These are phyloP conservation scores for Sepiola atlantica DNA, from an alignment of 2,888 invertebrate genomes.

Conservation along the genomic window DNA sequence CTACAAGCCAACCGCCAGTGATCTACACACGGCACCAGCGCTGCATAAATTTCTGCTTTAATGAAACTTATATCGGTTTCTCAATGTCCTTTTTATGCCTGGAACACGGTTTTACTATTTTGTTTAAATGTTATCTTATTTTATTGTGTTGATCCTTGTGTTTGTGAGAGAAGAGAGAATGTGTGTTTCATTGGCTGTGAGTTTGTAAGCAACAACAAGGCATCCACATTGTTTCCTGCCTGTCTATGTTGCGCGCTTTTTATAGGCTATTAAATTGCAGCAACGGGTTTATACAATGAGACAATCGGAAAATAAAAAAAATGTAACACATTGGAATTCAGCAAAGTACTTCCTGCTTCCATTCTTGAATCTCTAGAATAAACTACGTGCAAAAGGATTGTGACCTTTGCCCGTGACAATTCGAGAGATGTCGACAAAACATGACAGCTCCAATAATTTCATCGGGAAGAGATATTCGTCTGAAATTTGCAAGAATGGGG, in stretches of 20 bases:
- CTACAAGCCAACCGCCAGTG: neutral
- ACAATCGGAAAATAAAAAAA: neutral
- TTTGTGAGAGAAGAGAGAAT: neutral
- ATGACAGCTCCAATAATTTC: constrained; percentile 9
- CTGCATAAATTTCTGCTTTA: neutral
- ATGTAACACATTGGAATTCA: neutral
- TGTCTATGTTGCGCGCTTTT: neutral
- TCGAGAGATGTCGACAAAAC: constrained; percentile 6
- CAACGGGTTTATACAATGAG: neutral
- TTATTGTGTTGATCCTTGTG: neutral
- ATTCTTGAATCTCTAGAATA: neutral
- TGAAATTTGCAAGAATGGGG: neutral
- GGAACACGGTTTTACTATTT: neutral
- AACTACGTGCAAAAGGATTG: neutral
- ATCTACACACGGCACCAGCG: neutral
- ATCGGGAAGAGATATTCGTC: neutral
- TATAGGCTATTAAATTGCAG: neutral
- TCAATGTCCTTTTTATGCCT: neutral
- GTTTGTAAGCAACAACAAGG: neutral
- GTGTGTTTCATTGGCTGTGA: neutral
- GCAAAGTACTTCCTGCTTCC: neutral
- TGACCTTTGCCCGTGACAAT: neutral
- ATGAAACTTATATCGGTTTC: neutral
- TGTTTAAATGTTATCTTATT: neutral
- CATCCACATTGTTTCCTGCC: neutral